A percentile compares a stretch with the other conserved stretches of the same genome.
These are phyloP conservation scores for Condylura cristata DNA, from an alignment of 2,113 vertebrate species.

Conservation along the genomic window DNA sequence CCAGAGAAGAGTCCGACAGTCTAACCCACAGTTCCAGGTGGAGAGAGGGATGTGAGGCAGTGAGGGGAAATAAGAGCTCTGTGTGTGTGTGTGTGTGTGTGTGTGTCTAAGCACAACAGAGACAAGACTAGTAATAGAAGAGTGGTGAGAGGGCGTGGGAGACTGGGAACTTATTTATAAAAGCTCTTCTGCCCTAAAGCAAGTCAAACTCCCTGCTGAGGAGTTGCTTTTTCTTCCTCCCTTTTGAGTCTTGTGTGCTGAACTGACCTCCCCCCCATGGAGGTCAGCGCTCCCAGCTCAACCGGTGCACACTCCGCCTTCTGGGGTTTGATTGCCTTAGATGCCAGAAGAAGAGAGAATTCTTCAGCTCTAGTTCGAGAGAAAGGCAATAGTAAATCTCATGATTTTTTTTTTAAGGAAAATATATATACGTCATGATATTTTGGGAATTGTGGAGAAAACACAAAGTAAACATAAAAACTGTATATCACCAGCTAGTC, in stretches of 20 bases:
- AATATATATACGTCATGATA: not conserved
- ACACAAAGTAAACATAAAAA: constrained; percentile 13
- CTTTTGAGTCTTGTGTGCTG: constrained; percentile 72
- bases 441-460: constrained; percentile 50
- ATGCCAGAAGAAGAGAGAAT: constrained; percentile 39
- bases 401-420: not conserved
- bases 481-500: not conserved
- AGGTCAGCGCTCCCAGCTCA: constrained; percentile 70
- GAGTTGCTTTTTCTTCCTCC: constrained; percentile 76
- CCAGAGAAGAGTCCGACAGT: constrained; percentile 20
- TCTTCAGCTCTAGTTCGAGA: constrained; percentile 55
- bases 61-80: not conserved
- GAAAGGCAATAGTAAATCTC: constrained; percentile 62
- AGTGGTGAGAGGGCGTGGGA: constrained; percentile 79
- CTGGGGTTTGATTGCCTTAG: constrained; percentile 48
- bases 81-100: not conserved
- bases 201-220: constrained; percentile 81
- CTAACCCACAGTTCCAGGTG: not conserved
- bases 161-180: constrained; percentile 78
- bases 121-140: constrained; percentile 38
- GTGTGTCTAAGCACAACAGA: not conserved
- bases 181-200: constrained; percentile 77
- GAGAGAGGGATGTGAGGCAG: not conserved
- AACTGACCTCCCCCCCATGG: constrained; percentile 70
- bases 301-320: constrained; percentile 60